Conservation (phyloP, 92 coral and sea anemone species). For the Siderastrea radians region DNA sequence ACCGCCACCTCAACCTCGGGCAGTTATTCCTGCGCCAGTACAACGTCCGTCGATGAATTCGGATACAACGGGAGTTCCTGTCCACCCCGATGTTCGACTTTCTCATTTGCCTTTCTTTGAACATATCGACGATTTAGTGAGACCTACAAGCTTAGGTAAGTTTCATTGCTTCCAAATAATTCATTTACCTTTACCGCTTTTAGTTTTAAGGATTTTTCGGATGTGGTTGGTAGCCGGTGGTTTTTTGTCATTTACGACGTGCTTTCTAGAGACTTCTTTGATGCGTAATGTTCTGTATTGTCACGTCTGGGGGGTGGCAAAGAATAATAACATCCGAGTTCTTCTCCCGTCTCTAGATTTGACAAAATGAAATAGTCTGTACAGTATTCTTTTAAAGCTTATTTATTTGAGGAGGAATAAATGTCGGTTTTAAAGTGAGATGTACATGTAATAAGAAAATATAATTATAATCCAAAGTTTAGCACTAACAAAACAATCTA, state of each 20-base stretch:
- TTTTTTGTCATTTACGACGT: background rate
- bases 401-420: background rate
- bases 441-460: background rate
- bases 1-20: slow-evolving; percentile 62
- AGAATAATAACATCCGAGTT: background rate
- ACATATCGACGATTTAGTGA: slow-evolving; percentile 91
- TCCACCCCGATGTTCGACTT: slow-evolving; percentile 95
- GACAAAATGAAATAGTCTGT: background rate
- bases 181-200: background rate
- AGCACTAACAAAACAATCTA: background rate
- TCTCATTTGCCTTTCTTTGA: slow-evolving; percentile 90
- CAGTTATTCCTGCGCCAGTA: slow-evolving; percentile 63
- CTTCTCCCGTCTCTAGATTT: background rate
- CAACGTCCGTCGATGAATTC: slow-evolving; percentile 59
- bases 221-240: background rate
- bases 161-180: too few species aligned
- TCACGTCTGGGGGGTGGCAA: background rate
- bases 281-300: slow-evolving; percentile 7
- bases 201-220: background rate
- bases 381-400: background rate
- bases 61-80: slow-evolving; percentile 83
- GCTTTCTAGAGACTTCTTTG: slow-evolving; percentile 15
- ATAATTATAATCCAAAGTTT: background rate
- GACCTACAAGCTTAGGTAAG: slow-evolving; percentile 98
- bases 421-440: background rate